Percentiles rank a stretch among this genome's conserved stretches.
These are phyloP conservation scores for Saccostrea echinata DNA, from an alignment of 1,140 invertebrate species.

Conservation along the genomic window DNA sequence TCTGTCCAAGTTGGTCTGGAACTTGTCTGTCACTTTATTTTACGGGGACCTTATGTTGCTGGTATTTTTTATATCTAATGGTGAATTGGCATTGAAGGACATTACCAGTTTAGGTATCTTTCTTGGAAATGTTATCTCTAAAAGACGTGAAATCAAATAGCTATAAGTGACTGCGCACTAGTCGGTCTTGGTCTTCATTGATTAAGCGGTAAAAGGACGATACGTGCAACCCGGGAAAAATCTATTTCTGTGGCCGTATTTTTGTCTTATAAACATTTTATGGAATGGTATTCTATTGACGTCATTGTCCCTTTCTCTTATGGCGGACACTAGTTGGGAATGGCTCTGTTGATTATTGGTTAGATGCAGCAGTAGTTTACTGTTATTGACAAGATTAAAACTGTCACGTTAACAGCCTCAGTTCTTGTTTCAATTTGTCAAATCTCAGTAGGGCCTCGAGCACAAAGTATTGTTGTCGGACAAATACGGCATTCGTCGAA, in stretches of 20 bases:
- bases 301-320: slow-evolving; percentile 4
- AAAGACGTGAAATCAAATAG: slow-evolving; percentile 17
- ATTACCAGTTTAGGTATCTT: neutral
- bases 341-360: neutral
- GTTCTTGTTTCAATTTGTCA: slow-evolving; percentile 13
- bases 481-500: neutral
- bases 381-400: slow-evolving; percentile 17
- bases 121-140: slow-evolving; percentile 10
- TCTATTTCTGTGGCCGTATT: slow-evolving; percentile 25
- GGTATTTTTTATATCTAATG: neutral
- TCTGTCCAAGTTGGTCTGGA: neutral
- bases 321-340: neutral
- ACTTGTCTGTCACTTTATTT: neutral
- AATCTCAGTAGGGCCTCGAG: neutral
- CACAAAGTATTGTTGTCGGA: neutral
- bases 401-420: slow-evolving; percentile 3
- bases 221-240: neutral
- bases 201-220: neutral
- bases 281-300: slow-evolving; percentile 4
- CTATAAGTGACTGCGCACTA: neutral
- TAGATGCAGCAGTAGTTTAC: neutral
- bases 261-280: slow-evolving; percentile 20
- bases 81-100: neutral
- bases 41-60: too few species aligned
- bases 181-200: neutral